Base-by-base conservation (phyloP, 2,797 vertebrate genomes). In the Lophotriccus pileatus region DNA sequence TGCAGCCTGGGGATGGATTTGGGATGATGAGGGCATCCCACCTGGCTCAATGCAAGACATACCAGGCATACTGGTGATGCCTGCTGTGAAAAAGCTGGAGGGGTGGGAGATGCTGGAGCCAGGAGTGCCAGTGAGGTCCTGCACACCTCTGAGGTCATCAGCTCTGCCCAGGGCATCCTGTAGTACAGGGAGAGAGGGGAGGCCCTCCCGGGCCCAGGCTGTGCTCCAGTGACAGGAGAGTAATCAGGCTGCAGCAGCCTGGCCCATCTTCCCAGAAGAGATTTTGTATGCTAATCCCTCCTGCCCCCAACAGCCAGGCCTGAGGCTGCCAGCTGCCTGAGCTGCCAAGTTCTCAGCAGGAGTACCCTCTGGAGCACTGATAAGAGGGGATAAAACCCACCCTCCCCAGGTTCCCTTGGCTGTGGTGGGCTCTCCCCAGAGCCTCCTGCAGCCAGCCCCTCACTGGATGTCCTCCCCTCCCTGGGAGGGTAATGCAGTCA, bases 211-310 rank as follows among this genome's bases (percentile, higher is more conserved):
- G 47, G 22, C 17, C 47, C 21, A 13, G 1, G 34, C 30, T 70
- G 28, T 70, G 28, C 7, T 78, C 37, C 34, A 22, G 64, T 0
- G 2, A 37, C 39, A 70, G 72, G 13, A 75, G 21, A 17, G 6
- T 50, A 73, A 68, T 52, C n/a, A 50, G 62, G 8, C 41, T 44
- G 49, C 2, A 0, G 53, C 39, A 77, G 44, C 46, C 85, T 34
- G 37, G 16, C 1, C 0, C 39, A 39, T 68, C 66, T 86, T 94
- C 76, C 36, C 3, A 0, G 81, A 87, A 32, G 47, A 52, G 62
- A 85, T 94, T 87, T 83, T 74, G 22, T 53, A 85, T 68, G 87
- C 56, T 92, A 95, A 95, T 94, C 72, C 60, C 46, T 84, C 25
- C 58, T 88, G 50, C n/a, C 43, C 25, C 34, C 47, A 69, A 53